Conservation (phyloP, 2,888 invertebrate genomes). For the Glaucopsyche alexis region DNA sequence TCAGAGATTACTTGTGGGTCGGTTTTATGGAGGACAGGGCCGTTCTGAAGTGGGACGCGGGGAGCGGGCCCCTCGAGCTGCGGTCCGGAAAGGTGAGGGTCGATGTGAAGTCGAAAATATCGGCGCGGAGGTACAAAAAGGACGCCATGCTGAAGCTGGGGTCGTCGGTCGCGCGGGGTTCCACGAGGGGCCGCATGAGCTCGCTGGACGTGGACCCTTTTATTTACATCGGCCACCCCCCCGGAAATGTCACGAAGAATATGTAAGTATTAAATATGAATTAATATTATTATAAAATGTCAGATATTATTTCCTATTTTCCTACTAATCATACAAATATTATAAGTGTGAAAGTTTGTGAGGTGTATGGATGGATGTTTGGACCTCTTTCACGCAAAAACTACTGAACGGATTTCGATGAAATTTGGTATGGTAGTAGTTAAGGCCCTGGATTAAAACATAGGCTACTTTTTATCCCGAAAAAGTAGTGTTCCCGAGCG, state of each 20-base stretch:
- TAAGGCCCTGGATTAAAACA: too few relatives aligned
- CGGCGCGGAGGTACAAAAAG: conserved; percentile 68
- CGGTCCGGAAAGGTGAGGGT: conserved; percentile 61
- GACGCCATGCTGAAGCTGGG: conserved; percentile 67
- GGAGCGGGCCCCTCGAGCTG: conserved; percentile 64
- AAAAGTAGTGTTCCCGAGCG: too few relatives aligned
- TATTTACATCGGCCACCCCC: conserved; percentile 65
- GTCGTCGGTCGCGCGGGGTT: conserved; percentile 57
- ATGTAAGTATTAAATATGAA: conserved; percentile 34
- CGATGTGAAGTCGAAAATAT: conserved; percentile 63
- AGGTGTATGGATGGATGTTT: too few relatives aligned
- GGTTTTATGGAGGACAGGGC: conserved; percentile 64
- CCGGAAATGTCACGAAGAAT: conserved; percentile 69
- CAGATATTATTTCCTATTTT: too few relatives aligned
- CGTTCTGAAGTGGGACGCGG: conserved; percentile 66
- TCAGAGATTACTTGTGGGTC: conserved; percentile 71
- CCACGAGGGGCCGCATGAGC: conserved; percentile 66
- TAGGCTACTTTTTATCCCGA: too few relatives aligned
- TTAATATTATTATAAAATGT: too few relatives aligned
- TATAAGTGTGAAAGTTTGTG: too few relatives aligned
- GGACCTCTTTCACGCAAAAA: too few relatives aligned
- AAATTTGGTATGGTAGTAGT: too few relatives aligned
- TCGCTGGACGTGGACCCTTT: conserved; percentile 68
- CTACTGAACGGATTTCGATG: too few relatives aligned
- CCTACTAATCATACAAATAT: too few relatives aligned